Evolutionary conservation across 2,113 vertebrate species (phyloP).

Genomic region (Bubalus kerabau): DNA sequence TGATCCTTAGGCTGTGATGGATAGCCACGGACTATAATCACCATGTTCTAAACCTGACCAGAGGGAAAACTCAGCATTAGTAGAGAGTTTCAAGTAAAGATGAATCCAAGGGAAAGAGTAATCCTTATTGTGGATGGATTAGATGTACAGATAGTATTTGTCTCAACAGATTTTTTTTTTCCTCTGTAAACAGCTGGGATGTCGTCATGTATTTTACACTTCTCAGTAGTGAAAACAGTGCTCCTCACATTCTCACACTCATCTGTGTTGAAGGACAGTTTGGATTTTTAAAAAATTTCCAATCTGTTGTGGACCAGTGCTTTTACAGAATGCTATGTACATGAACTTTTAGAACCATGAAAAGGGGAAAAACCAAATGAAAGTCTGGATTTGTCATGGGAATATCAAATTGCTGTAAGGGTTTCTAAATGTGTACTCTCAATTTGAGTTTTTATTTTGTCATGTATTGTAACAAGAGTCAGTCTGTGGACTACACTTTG

Average conservation of each 20-base stretch:
- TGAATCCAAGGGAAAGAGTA: neutral
- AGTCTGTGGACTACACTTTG: neutral
- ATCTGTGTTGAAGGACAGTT: neutral
- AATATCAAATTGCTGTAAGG: neutral
- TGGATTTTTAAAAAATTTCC: neutral
- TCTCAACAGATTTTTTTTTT: neutral
- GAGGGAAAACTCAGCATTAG: neutral
- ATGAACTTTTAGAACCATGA: constrained; percentile 21
- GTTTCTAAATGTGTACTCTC: neutral
- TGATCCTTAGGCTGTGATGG: neutral
- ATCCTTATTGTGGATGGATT: neutral
- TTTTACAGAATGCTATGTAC: constrained; percentile 7
- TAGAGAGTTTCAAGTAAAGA: neutral
- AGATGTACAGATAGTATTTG: neutral
- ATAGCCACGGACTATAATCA: neutral
- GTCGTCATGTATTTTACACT: neutral
- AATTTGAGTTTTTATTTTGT: neutral
- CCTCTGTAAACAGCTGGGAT: neutral
- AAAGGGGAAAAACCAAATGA: neutral
- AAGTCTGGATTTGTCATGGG: neutral
- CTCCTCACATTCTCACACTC: neutral
- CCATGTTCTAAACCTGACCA: neutral
- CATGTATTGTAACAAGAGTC: neutral
- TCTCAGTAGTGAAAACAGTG: neutral
- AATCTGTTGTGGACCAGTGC: neutral